Evolutionary conservation across 1,140 invertebrate genomes (phyloP), one percentile per base, ranked within the genome.

Genomic region (Achatina immaculata): DNA sequence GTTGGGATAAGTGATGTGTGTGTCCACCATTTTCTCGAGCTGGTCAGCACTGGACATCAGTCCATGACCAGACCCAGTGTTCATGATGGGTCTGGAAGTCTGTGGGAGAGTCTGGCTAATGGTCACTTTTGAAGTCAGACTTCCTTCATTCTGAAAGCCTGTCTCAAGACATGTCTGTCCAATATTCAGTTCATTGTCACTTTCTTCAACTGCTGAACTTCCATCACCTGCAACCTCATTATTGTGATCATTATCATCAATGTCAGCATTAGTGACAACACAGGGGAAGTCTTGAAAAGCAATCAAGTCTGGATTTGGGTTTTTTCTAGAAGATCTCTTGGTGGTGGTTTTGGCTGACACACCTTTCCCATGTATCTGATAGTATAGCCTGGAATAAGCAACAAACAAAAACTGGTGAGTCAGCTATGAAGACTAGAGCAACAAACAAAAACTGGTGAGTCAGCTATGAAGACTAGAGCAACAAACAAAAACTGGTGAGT

Each of bases 361-460:
- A n/a, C 58, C 74, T 43, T 76, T 62, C 11, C 74, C 74, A 76
- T 76, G 74, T 40, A 58, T 65, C 40, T 76, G 74, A 65, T 76
- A 73, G 55, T 76, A 76, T 4, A 76, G 36, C 51, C 74, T 76
- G 24, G 48, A 45, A 42, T 14, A 68, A 34, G 24, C n/a, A n/a
- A n/a, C n/a, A n/a, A n/a, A n/a, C n/a, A n/a, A n/a, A n/a, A n/a
- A n/a, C n/a, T n/a, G n/a, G n/a, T n/a, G n/a, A n/a, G n/a, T n/a
- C n/a, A n/a, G n/a, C n/a, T n/a, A n/a, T n/a, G n/a, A n/a, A n/a
- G n/a, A n/a, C n/a, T n/a, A n/a, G n/a, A n/a, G n/a, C n/a, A n/a
- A n/a, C n/a, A n/a, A n/a, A n/a, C n/a, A n/a, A n/a, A n/a, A n/a
- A n/a, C n/a, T n/a, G n/a, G n/a, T n/a, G n/a, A n/a, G n/a, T n/a